Conservation (phyloP, 2,888 invertebrate species). For the Pyrgus malvae region DNA sequence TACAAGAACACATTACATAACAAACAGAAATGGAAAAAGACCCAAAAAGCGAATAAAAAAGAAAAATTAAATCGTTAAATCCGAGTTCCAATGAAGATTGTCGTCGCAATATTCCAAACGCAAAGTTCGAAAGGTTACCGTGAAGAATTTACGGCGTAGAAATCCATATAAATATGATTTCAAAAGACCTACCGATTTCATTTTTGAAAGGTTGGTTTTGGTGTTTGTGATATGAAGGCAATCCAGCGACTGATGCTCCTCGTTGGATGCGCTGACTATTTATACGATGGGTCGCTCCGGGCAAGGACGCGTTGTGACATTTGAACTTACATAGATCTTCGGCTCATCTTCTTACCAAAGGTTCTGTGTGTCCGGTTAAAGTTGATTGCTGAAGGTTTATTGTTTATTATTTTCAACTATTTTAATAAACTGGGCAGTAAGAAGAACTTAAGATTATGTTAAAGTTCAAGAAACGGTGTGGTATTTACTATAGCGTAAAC, state of each 20-base stretch:
- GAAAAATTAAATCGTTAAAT: no score
- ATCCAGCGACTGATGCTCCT: constrained; percentile 67
- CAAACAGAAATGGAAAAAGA: no score
- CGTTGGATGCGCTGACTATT: constrained; percentile 48
- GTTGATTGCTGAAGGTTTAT: constrained; percentile 30
- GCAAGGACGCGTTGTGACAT: constrained; percentile 75
- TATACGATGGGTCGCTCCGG: constrained; percentile 53
- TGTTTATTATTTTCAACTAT: constrained; percentile 9
- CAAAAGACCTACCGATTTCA: constrained; percentile 73
- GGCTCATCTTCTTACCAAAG: constrained; percentile 46
- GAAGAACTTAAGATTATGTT: neutral
- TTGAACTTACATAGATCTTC: constrained; percentile 71
- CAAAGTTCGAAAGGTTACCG: no score
- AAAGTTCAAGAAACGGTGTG: constrained; percentile 12
- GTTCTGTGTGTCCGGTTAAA: constrained; percentile 58
- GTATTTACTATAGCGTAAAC: no score
- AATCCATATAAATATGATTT: constrained; percentile 6
- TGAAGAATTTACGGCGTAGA: no score
- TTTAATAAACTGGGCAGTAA: constrained; percentile 6
- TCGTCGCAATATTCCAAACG: no score
- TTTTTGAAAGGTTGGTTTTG: constrained; percentile 52
- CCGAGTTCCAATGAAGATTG: no score
- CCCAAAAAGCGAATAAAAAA: no score
- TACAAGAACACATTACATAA: constrained; percentile 5
- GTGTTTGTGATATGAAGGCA: constrained; percentile 50